Conservation (phyloP, 2,113 vertebrate species). For the Pristiophorus japonicus region DNA sequence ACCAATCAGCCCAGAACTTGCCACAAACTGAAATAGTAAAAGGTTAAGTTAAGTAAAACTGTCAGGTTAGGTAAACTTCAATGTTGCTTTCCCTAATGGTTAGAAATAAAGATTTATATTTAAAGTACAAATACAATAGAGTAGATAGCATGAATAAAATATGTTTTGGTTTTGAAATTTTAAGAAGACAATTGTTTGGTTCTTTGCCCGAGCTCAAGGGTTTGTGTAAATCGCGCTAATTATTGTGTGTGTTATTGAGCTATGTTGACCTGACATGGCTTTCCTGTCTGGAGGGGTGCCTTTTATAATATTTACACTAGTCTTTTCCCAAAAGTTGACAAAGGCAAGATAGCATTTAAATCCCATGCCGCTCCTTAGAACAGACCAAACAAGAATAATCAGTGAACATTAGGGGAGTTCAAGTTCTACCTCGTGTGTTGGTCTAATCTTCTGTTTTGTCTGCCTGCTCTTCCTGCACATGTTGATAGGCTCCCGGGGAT, state of each 20-base stretch:
- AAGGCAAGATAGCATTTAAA: not conserved
- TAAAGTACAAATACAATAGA: not conserved
- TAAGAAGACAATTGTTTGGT: not conserved
- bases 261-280: not conserved
- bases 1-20: not conserved
- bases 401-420: too few relatives aligned
- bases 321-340: not conserved
- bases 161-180: not conserved
- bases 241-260: too few relatives aligned
- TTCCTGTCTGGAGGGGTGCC: not conserved
- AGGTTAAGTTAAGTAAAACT: not conserved
- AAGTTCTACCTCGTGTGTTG: too few relatives aligned
- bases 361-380: not conserved
- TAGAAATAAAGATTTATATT: not conserved
- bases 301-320: not conserved
- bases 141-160: not conserved
- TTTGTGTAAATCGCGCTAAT: not conserved
- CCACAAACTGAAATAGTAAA: not conserved
- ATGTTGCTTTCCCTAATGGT: not conserved
- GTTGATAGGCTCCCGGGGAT: too few relatives aligned
- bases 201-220: not conserved
- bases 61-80: not conserved
- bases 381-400: not conserved
- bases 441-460: too few relatives aligned
- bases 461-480: too few relatives aligned